These are phyloP conservation scores for Archips crataeganus DNA, from an alignment of 2,888 invertebrate genomes.

Conservation along the genomic window DNA sequence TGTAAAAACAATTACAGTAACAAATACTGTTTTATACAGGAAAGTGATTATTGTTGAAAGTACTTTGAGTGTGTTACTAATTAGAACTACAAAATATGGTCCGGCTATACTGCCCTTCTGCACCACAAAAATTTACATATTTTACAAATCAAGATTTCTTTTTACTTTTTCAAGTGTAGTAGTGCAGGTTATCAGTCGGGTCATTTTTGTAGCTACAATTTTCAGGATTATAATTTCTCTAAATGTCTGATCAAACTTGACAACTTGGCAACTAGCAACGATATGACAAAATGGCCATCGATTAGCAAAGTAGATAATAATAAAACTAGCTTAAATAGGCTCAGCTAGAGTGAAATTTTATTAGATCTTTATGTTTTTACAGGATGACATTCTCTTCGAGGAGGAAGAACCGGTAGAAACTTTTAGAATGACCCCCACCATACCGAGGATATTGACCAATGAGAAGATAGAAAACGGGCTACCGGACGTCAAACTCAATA, in stretches of 20 bases:
- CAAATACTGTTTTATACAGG: neutral
- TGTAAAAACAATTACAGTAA: no score
- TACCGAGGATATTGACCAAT: slow-evolving; percentile 39
- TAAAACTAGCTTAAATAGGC: neutral
- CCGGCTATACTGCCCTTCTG: neutral
- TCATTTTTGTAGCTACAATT: neutral
- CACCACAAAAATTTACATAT: no score
- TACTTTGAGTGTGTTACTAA: neutral
- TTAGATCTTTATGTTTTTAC: slow-evolving; percentile 54
- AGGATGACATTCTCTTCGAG: slow-evolving; percentile 78
- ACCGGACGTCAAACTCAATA: slow-evolving; percentile 48
- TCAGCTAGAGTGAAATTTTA: neutral
- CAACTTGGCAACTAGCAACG: no score
- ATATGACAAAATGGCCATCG: neutral
- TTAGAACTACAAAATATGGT: neutral
- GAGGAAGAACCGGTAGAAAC: slow-evolving; percentile 72
- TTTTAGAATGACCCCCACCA: slow-evolving; percentile 53
- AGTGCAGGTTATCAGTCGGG: neutral
- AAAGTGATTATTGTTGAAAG: neutral
- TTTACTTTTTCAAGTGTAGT: neutral
- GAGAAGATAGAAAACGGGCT: slow-evolving; percentile 54
- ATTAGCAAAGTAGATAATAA: neutral
- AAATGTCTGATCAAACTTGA: no score
- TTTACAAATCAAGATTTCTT: no score
- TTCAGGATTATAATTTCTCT: neutral